These are phyloP conservation scores for Apogon talboti DNA, from an alignment of 2,797 vertebrate species.

Conservation along the genomic window DNA sequence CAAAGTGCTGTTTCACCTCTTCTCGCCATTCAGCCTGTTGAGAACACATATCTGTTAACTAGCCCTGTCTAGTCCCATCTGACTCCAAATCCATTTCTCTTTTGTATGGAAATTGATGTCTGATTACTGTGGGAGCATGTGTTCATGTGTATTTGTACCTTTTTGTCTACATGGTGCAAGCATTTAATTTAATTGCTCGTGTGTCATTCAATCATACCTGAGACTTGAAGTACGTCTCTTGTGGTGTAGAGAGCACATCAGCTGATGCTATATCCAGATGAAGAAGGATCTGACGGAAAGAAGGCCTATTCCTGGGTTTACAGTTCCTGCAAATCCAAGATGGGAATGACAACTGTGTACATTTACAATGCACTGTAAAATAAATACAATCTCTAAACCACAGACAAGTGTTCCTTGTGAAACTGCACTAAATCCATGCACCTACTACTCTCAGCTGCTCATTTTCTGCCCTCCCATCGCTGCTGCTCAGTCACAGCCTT, in stretches of 20 bases:
- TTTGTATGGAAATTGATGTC: slow-evolving; percentile 10
- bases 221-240: slow-evolving; percentile 97
- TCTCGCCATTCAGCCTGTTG: slow-evolving; percentile 94
- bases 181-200: background rate
- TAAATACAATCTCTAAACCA: slow-evolving; percentile 48
- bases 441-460: slow-evolving; percentile 19
- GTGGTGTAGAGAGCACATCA: slow-evolving; percentile 93
- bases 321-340: slow-evolving; percentile 88
- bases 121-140: slow-evolving; percentile 10
- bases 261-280: slow-evolving; percentile 97
- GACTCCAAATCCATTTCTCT: slow-evolving; percentile 12
- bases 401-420: slow-evolving; percentile 1
- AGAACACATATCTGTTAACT: slow-evolving; percentile 58
- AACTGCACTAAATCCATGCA: slow-evolving; percentile 26
- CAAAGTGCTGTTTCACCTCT: slow-evolving; percentile 95
- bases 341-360: slow-evolving; percentile 52
- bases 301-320: slow-evolving; percentile 94
- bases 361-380: slow-evolving; percentile 45
- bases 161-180: background rate
- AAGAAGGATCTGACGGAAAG: slow-evolving; percentile 95
- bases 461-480: slow-evolving; percentile 6
- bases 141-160: background rate
- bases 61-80: slow-evolving; percentile 6
- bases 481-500: slow-evolving; percentile 3
- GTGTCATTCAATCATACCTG: slow-evolving; percentile 83